phyloP scores from a whole-genome alignment of 2,113 vertebrate species.

The Toxotes chatareus region DNA sequence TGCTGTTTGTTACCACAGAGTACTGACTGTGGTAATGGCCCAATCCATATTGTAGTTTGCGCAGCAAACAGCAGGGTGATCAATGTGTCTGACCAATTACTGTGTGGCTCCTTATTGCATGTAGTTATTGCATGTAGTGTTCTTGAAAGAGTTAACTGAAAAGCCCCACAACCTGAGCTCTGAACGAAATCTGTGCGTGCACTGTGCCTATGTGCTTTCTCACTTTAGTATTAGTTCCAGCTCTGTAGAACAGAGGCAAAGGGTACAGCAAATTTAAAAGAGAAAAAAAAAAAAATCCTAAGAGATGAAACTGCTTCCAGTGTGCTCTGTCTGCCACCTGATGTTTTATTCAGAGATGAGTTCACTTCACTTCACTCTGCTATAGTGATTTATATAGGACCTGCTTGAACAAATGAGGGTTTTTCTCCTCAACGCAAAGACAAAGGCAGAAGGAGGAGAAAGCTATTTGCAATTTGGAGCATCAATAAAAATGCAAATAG shows the following conservation, averaged over 20 bases:
- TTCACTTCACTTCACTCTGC: constrained; percentile 60
- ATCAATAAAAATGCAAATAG: constrained; percentile 85
- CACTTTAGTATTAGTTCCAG: constrained; percentile 20
- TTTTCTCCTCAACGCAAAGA: constrained; percentile 67
- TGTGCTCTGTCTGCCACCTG: constrained; percentile 61
- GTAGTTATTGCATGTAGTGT: constrained; percentile 34
- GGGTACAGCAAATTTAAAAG: constrained; percentile 45
- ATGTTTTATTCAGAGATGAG: constrained; percentile 79
- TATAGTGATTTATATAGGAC: constrained; percentile 69
- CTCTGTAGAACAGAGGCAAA: constrained; percentile 32
- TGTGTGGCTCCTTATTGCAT: background rate
- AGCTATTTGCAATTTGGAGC: constrained; percentile 77
- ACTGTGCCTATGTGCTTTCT: constrained; percentile 7
- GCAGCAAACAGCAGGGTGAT: constrained; percentile 62
- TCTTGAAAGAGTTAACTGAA: constrained; percentile 28
- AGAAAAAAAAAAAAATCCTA: constrained; percentile 1
- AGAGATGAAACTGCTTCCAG: constrained; percentile 51
- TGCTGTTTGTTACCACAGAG: constrained; percentile 45
- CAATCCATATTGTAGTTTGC: constrained; percentile 66
- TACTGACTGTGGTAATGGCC: constrained; percentile 61
- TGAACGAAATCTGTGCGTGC: constrained; percentile 8
- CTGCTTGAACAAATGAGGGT: constrained; percentile 69
- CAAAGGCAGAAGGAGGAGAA: constrained; percentile 72
- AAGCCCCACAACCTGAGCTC: constrained; percentile 1
- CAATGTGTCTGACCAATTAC: constrained; percentile 68